Percentiles rank a stretch among this genome's conserved stretches.
These are phyloP conservation scores for Ammospiza caudacuta DNA, from an alignment of 2,113 vertebrate genomes.

Conservation along the genomic window DNA sequence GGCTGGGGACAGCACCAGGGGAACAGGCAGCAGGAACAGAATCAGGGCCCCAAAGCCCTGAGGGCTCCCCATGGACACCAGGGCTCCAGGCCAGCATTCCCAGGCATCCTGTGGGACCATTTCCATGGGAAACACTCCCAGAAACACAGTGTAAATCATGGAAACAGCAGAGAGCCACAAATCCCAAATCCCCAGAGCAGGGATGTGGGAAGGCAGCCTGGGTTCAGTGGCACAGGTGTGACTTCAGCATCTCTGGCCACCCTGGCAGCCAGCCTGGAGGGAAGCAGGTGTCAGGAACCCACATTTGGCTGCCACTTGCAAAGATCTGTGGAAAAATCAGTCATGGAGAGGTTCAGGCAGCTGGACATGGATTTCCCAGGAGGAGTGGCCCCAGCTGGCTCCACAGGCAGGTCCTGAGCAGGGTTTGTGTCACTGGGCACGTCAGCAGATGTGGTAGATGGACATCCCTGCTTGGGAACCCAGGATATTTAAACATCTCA, in stretches of 20 bases:
- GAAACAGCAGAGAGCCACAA: fast-evolving
- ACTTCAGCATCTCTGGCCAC: neutral
- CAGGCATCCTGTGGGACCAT: neutral
- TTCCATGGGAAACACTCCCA: neutral
- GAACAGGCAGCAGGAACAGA: neutral
- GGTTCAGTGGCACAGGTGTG: fast-evolving
- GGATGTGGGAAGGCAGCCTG: fast-evolving
- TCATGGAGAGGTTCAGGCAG: neutral
- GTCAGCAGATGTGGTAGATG: neutral
- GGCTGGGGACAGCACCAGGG: neutral
- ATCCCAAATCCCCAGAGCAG: neutral
- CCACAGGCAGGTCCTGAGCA: neutral
- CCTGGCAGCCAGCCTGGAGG: fast-evolving
- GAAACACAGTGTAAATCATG: fast-evolving
- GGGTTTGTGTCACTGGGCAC: neutral
- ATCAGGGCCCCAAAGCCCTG: fast-evolving
- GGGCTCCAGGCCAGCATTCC: neutral
- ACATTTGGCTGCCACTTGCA: neutral
- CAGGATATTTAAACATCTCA: fast-evolving
- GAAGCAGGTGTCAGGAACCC: fast-evolving
- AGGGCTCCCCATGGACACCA: fast-evolving
- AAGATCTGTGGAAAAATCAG: neutral
- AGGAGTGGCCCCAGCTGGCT: too few species aligned
- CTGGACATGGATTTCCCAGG: neutral
- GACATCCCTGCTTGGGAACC: fast-evolving